Base-by-base conservation (phyloP, 2,797 vertebrate species). In the Remorina albescens region DNA sequence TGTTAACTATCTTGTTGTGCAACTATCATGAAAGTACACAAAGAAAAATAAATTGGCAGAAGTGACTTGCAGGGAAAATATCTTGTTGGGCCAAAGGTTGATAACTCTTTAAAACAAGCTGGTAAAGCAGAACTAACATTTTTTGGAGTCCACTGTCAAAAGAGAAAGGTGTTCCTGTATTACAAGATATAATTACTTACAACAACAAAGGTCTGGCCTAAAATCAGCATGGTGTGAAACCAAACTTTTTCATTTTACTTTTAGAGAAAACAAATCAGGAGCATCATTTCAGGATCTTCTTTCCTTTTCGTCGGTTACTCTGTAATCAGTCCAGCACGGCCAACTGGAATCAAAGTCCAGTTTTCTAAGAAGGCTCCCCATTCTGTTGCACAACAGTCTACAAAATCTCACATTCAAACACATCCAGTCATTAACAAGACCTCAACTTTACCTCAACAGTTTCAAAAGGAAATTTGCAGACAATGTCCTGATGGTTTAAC, bases 281-380 rank as follows among this genome's bases (percentile, higher is more conserved):
- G 15, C 57, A 76, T 82, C 36, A n/a, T 64, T 50, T 37, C 34
- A 49, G 58, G 71, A 65, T 69, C 8, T 12, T 74, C 64, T 82
- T 61, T 75, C 62, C 80, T 87, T 83, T 78, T 60, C 69, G 85
- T 87, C 79, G 54, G 86, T 90, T 88, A 82, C 76, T 74, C 81
- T 89, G 72, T 85, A 90, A 91, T 84, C 80, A 80, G 32, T 84
- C 37, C 76, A 41, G 39, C 23, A 76, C 71, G 87, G 89, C 91
- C 92, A 93, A 90, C 82, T 86, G 53, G 78, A 91, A 69, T 80
- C 94, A 94, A 95, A 95, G 93, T 95, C 93, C 93, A 92, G 59
- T 60, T 84, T 84, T 77, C 54, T 71, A 71, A 72, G 80, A 86
- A 81, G 75, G 75, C 25, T 90, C 89, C 91, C 79, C 84, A 85